Base-by-base conservation (phyloP, 2,113 vertebrate genomes). In the Ramphastos sulfuratus region DNA sequence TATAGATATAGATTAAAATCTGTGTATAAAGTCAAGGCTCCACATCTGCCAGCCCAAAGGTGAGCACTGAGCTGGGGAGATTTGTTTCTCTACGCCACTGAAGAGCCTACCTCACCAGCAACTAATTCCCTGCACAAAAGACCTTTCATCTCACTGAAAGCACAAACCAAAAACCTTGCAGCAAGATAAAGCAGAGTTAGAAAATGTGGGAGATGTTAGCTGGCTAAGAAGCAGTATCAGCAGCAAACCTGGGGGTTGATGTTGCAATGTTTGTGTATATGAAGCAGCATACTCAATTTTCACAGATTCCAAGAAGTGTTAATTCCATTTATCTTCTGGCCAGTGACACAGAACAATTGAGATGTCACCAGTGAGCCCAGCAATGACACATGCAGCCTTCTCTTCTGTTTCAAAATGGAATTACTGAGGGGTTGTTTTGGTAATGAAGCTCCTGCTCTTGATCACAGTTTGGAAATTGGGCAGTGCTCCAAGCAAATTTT, bases 321-420 rank as follows among this genome's bases (percentile, higher is more conserved):
- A 33, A 58, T 73, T 85, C 35, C 0, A 2, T 16, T 54, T 78
- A 31, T 80, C 86, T 92, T 67, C 50, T 84, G 28, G 55, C 44
- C 23, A 56, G 4, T 37, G 65, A 90, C 83, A 66, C 23, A 63
- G 35, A 79, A 35, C 16, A 89, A 60, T 13, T 35, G 30, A 87
- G 93, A 91, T 84, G 35, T 42, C 54, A 72, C 33, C 48, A 74
- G 23, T 48, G 71, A 91, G 87, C 10, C 15, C 37, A 86, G 5
- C 42, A 82, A 27, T 54, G 33, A 54, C 27, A 75, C 70, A 58
- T 82, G n/a, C 61, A 73, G 61, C 24, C 10, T 75, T 70, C 8
- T 80, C 64, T 89, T 88, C 61, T 76, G 21, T 50, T 90, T 92
- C 71, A 82, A 72, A 87, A 87, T 55, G 21, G 50, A 87, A 73